phyloP scores from a whole-genome alignment of 2,113 vertebrate genomes.

The Cinclus mexicanus region DNA sequence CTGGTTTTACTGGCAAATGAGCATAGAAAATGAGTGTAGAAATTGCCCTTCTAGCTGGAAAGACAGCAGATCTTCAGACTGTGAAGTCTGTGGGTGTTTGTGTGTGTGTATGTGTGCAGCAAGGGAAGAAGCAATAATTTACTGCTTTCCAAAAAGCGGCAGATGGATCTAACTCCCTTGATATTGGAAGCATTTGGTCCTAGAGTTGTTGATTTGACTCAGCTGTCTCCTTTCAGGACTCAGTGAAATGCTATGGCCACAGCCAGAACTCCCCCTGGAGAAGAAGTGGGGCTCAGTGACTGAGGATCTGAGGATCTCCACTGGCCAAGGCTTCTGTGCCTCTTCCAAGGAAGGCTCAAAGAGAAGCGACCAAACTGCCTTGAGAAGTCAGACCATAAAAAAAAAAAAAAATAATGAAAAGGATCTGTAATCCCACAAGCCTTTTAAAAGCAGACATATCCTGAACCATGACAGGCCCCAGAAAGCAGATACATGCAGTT shows the following conservation, averaged over 20 bases:
- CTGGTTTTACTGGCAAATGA: constrained; percentile 58
- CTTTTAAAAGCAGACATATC: background rate
- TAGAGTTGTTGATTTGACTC: background rate
- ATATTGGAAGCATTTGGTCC: background rate
- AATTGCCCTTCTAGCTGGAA: constrained; percentile 44
- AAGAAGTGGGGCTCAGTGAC: background rate
- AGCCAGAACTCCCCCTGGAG: background rate
- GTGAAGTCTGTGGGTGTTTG: constrained; percentile 68
- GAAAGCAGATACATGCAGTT: background rate
- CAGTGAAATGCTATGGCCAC: background rate
- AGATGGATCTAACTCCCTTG: constrained; percentile 40
- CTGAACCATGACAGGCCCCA: background rate
- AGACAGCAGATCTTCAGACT: constrained; percentile 55
- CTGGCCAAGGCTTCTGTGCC: background rate
- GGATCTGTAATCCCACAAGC: background rate
- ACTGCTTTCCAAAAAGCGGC: constrained; percentile 36
- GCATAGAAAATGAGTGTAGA: constrained; percentile 37
- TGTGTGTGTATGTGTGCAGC: constrained; percentile 43
- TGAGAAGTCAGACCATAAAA: background rate
- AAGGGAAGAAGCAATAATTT: constrained; percentile 38
- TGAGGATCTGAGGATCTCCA: background rate
- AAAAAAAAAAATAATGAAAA: background rate
- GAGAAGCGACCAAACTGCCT: background rate
- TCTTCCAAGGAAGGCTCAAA: background rate
- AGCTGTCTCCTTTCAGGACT: background rate